These are phyloP conservation scores for Trisateles emortualis DNA, from an alignment of 2,888 invertebrate species.

Conservation along the genomic window DNA sequence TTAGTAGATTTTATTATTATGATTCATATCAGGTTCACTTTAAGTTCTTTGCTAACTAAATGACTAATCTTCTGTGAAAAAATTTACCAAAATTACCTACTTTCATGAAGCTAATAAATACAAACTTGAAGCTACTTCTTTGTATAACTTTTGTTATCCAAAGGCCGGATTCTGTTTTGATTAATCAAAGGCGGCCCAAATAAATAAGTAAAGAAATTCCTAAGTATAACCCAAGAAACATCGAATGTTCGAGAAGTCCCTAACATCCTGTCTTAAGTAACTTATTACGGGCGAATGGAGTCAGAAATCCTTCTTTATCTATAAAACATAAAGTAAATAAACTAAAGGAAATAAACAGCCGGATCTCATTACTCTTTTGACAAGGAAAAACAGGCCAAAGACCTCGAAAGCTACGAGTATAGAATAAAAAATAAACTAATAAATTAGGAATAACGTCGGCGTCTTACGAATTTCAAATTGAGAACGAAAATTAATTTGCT, in stretches of 20 bases:
- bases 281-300: constrained; percentile 25
- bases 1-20: no score
- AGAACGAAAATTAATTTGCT: no score
- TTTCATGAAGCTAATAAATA: neutral
- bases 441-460: no score
- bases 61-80: no score
- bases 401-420: neutral
- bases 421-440: neutral
- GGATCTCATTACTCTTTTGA: constrained; percentile 27
- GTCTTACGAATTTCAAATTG: no score
- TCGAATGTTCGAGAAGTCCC: constrained; percentile 13
- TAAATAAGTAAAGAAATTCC: constrained; percentile 6
- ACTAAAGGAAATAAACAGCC: constrained; percentile 18
- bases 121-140: neutral
- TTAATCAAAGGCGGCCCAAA: constrained; percentile 1
- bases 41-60: no score
- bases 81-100: no score
- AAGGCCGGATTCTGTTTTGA: neutral
- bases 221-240: constrained; percentile 7
- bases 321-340: neutral
- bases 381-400: constrained; percentile 6
- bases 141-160: constrained; percentile 1
- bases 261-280: constrained; percentile 18
- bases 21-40: no score
- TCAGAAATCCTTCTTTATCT: constrained; percentile 21